Percentiles rank a stretch among this genome's conserved stretches.
Conservation (phyloP, 1,140 invertebrate species). For the Araneus ventricosus region DNA sequence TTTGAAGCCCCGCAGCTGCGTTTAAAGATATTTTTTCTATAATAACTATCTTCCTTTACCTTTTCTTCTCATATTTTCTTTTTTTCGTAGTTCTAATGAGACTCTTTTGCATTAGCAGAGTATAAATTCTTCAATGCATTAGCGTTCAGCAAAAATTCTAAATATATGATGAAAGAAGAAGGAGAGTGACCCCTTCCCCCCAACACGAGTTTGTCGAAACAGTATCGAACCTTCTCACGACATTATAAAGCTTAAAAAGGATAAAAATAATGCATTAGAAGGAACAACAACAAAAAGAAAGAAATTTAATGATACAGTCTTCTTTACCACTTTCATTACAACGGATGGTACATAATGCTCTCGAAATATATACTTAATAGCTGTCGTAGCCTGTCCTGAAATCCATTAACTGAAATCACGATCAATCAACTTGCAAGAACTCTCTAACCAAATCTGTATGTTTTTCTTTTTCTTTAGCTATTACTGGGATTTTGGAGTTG, state of each 20-base stretch:
- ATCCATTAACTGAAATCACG: conserved; percentile 43
- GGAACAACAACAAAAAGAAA: background rate
- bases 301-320: background rate
- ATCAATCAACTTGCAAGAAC: conserved; percentile 62
- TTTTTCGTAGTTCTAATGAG: conserved; percentile 36
- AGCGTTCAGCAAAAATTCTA: conserved; percentile 5
- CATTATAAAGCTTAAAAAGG: background rate
- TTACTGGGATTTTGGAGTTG: conserved; percentile 17
- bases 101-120: conserved; percentile 43
- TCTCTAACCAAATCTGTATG: conserved; percentile 25
- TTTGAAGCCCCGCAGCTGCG: conserved; percentile 36
- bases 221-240: background rate
- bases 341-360: conserved; percentile 12
- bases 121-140: conserved; percentile 47
- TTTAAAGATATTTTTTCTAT: conserved; percentile 53
- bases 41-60: conserved; percentile 41
- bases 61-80: background rate
- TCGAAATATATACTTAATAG: conserved; percentile 55
- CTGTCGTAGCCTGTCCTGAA: conserved; percentile 57
- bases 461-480: conserved; percentile 44
- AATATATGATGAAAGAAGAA: background rate
- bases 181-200: background rate
- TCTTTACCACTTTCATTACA: conserved; percentile 10
- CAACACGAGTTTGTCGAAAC: background rate
- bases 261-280: background rate